phyloP scores from a whole-genome alignment of 2,113 vertebrate genomes.

The Herpailurus yagouaroundi region DNA sequence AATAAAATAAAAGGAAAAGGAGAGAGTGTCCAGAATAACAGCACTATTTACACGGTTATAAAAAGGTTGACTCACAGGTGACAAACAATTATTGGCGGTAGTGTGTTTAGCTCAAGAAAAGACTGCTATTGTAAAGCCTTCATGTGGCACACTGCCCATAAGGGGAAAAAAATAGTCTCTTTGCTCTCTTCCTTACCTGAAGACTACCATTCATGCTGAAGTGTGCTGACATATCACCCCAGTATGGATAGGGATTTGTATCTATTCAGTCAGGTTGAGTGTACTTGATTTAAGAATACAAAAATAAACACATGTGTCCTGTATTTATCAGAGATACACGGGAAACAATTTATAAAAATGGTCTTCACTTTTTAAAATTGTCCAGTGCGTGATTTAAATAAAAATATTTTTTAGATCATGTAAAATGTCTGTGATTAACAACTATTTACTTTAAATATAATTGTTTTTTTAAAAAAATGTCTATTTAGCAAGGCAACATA shows the following conservation, averaged over 20 bases:
- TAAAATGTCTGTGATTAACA: neutral
- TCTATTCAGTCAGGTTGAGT: neutral
- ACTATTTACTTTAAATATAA: neutral
- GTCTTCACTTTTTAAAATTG: neutral
- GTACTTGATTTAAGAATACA: neutral
- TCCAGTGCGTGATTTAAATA: neutral
- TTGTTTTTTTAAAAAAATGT: neutral
- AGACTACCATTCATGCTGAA: neutral
- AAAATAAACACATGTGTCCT: neutral
- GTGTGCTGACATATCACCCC: neutral
- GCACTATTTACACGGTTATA: neutral
- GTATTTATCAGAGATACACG: neutral
- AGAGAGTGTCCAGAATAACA: neutral
- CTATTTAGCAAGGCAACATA: neutral
- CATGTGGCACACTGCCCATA: neutral
- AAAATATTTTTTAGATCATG: neutral
- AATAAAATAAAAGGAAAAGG: neutral
- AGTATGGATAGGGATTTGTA: accelerated
- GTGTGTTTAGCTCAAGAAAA: neutral
- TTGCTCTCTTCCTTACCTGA: neutral
- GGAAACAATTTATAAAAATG: neutral
- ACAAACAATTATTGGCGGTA: neutral
- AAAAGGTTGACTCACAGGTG: neutral
- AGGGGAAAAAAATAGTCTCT: neutral
- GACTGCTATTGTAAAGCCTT: neutral